Conservation (phyloP, 2,113 vertebrate genomes). For the Tamias sibiricus region DNA sequence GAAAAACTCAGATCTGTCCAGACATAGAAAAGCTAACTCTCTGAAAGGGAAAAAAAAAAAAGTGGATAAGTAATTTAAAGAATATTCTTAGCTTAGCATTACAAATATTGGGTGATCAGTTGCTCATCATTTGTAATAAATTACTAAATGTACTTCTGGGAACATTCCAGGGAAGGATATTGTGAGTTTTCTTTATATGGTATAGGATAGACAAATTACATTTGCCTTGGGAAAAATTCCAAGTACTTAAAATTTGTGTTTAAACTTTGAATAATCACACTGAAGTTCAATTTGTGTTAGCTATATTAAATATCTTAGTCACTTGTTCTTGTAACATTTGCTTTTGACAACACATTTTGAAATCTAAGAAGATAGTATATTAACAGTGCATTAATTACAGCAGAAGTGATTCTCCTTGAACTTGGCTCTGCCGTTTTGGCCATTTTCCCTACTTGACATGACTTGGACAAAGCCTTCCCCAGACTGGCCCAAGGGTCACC, state of each 20-base stretch:
- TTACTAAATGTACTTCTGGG: slow-evolving; percentile 46
- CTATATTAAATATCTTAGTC: slow-evolving; percentile 61
- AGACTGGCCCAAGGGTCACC: too few relatives aligned
- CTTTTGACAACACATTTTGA: slow-evolving; percentile 64
- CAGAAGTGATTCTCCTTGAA: too few relatives aligned
- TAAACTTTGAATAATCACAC: slow-evolving; percentile 57
- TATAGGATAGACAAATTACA: slow-evolving; percentile 63
- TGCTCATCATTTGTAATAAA: slow-evolving; percentile 50
- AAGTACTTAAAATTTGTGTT: slow-evolving; percentile 61
- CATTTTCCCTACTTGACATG: too few relatives aligned
- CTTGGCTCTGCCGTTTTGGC: too few relatives aligned
- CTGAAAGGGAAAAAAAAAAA: slow-evolving; percentile 39
- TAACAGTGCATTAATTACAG: slow-evolving; percentile 57
- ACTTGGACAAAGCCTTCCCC: too few relatives aligned
- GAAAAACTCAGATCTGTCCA: slow-evolving; percentile 40
- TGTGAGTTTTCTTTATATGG: slow-evolving; percentile 52
- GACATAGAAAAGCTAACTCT: slow-evolving; percentile 38
- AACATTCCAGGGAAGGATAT: slow-evolving; percentile 42
- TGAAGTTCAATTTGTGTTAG: slow-evolving; percentile 59
- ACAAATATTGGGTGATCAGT: slow-evolving; percentile 17
- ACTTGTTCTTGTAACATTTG: slow-evolving; percentile 58
- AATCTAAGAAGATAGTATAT: slow-evolving; percentile 57
- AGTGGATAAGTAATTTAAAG: slow-evolving; percentile 57
- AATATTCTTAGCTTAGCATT: slow-evolving; percentile 48
- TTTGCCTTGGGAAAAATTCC: slow-evolving; percentile 59